Percentiles rank a stretch among this genome's conserved stretches.
These are phyloP conservation scores for Neelides sp. DNA, from an alignment of 1,140 invertebrate species.

Conservation along the genomic window DNA sequence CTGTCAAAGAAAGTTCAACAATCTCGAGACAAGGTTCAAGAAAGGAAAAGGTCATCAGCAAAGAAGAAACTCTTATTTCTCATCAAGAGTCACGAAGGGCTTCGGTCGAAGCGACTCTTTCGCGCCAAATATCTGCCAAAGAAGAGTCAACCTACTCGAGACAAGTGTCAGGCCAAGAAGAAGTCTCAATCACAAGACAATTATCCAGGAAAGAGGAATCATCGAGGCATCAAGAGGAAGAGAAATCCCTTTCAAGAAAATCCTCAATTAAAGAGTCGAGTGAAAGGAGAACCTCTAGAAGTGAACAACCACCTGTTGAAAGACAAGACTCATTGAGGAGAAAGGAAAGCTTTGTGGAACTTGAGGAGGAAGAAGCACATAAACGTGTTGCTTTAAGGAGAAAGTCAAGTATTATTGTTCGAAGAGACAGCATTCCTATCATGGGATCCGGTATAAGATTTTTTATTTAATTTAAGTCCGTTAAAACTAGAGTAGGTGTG, in stretches of 20 bases:
- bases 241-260: constrained; percentile 28
- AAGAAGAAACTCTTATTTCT: no score
- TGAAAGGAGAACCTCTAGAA: constrained; percentile 3
- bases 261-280: constrained; percentile 9
- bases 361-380: constrained; percentile 11
- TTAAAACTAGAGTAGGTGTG: not conserved
- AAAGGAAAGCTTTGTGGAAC: constrained; percentile 7
- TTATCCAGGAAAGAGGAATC: constrained; percentile 15
- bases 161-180: constrained; percentile 13
- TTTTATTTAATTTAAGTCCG: no score
- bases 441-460: no score
- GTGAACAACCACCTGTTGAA: constrained; percentile 9
- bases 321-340: constrained; percentile 8
- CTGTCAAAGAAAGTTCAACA: not conserved
- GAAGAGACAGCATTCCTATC: constrained; percentile 9
- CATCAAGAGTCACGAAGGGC: no score
- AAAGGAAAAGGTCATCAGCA: not conserved
- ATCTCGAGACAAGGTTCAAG: not conserved
- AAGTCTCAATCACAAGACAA: constrained; percentile 27
- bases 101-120: not conserved
- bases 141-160: constrained; percentile 8
- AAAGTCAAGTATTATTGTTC: constrained; percentile 3
- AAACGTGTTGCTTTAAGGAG: constrained; percentile 5
- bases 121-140: not conserved
- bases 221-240: constrained; percentile 20